These are phyloP conservation scores for Reticulitermes lucifugus DNA, from an alignment of 2,888 invertebrate species.

Conservation along the genomic window DNA sequence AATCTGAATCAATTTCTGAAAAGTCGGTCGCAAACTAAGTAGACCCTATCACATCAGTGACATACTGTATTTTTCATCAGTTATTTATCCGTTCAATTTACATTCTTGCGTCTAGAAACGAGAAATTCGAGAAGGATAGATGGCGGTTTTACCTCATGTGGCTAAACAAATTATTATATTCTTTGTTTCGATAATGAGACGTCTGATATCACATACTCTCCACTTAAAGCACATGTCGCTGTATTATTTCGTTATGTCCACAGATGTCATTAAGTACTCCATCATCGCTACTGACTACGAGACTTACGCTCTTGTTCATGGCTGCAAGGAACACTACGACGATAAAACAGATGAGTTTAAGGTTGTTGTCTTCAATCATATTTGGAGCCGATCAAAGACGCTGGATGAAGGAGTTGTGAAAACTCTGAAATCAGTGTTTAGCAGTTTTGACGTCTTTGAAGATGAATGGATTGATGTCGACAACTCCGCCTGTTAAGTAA, in stretches of 20 bases:
- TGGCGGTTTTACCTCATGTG: no score
- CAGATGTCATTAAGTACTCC: background rate
- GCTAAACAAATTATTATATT: no score
- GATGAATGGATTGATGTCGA: background rate
- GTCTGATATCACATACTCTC: background rate
- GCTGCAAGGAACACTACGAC: slow-evolving; percentile 11
- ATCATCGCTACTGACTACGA: slow-evolving; percentile 33
- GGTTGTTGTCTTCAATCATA: background rate
- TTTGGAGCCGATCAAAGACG: slow-evolving; percentile 5
- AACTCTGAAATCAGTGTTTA: slow-evolving; percentile 14
- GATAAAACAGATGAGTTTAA: background rate
- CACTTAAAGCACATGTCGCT: no score
- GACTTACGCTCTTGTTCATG: slow-evolving; percentile 13
- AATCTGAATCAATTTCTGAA: no score
- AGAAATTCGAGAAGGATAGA: no score
- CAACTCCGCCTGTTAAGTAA: slow-evolving; percentile 8
- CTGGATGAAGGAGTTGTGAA: background rate
- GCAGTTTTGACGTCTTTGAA: background rate
- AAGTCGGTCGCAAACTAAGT: no score
- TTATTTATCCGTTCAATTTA: no score
- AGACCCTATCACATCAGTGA: no score
- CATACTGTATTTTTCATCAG: no score
- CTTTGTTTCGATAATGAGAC: background rate
- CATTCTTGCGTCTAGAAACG: no score
- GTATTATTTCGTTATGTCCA: background rate